Percentiles rank a stretch among this genome's conserved stretches.
Evolutionary conservation across 2,888 invertebrate genomes (phyloP).

Genomic region (Drosophila putrida): DNA sequence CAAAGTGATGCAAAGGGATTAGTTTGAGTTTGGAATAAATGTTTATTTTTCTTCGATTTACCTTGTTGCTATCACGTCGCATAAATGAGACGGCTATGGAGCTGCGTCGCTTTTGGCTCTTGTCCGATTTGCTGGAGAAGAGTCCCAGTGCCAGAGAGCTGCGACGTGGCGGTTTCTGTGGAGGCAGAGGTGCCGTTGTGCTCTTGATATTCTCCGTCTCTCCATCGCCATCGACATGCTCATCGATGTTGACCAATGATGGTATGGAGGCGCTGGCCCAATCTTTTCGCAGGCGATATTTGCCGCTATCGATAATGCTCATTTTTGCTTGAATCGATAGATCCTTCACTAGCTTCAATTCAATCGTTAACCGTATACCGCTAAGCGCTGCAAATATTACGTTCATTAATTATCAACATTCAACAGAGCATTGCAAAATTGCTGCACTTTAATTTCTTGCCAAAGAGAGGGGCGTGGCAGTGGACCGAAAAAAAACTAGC

Average conservation of each 20-base stretch:
- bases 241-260: constrained; percentile 85
- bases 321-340: constrained; percentile 63
- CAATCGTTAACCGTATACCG: constrained; percentile 40
- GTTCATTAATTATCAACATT: constrained; percentile 45
- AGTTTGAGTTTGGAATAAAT: not conserved
- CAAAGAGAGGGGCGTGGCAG: constrained; percentile 16
- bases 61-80: constrained; percentile 84
- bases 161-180: constrained; percentile 84
- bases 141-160: constrained; percentile 84
- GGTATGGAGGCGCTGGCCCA: constrained; percentile 85
- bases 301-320: constrained; percentile 84
- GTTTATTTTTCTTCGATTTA: constrained; percentile 51
- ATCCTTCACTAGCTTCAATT: constrained; percentile 31
- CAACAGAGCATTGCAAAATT: constrained; percentile 21
- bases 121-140: constrained; percentile 82
- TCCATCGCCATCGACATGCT: constrained; percentile 77
- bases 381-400: constrained; percentile 63
- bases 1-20: not conserved
- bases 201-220: constrained; percentile 64
- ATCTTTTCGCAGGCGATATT: constrained; percentile 85
- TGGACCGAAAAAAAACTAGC: constrained; percentile 7
- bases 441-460: constrained; percentile 16
- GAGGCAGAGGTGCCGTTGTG: constrained; percentile 70
- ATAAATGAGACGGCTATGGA: constrained; percentile 85
- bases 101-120: constrained; percentile 84